Conservation (phyloP, 1,140 invertebrate species). For the Drosophila albomicans region DNA sequence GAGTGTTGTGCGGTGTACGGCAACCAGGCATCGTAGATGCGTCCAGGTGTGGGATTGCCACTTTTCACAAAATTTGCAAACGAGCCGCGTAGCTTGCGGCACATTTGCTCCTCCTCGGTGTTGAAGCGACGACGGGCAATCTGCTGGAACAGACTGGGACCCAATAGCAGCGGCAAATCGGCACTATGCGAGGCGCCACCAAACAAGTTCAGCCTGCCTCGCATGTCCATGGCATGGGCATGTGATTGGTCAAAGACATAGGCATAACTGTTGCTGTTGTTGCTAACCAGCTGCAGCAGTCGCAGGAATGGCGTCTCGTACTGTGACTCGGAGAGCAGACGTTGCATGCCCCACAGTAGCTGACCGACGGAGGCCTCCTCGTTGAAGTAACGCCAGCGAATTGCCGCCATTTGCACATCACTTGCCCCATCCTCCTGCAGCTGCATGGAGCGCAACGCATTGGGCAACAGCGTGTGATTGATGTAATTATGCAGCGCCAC, state of each 20-base stretch:
- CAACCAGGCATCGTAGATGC: conserved; percentile 86
- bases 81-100: conserved; percentile 86
- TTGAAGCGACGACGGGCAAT: conserved; percentile 86
- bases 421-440: conserved; percentile 37
- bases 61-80: conserved; percentile 88
- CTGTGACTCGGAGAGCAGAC: conserved; percentile 73
- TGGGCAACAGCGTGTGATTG: conserved; percentile 85
- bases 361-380: conserved; percentile 45
- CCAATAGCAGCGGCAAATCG: conserved; percentile 88
- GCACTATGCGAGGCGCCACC: conserved; percentile 87
- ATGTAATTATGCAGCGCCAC: conserved; percentile 85
- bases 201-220: conserved; percentile 77
- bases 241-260: conserved; percentile 85
- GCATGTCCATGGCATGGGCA: conserved; percentile 80
- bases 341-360: conserved; percentile 71
- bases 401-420: conserved; percentile 81
- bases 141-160: conserved; percentile 88
- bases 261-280: conserved; percentile 79
- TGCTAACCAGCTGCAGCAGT: conserved; percentile 65
- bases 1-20: conserved; percentile 86
- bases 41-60: conserved; percentile 87
- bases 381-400: conserved; percentile 86
- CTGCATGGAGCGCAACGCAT: conserved; percentile 76
- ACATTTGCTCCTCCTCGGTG: conserved; percentile 87
- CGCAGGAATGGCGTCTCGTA: conserved; percentile 79